A percentile compares a stretch with the other conserved stretches of the same genome.
These are phyloP conservation scores for Molorchus minor DNA, from an alignment of 2,888 invertebrate genomes.

Conservation along the genomic window DNA sequence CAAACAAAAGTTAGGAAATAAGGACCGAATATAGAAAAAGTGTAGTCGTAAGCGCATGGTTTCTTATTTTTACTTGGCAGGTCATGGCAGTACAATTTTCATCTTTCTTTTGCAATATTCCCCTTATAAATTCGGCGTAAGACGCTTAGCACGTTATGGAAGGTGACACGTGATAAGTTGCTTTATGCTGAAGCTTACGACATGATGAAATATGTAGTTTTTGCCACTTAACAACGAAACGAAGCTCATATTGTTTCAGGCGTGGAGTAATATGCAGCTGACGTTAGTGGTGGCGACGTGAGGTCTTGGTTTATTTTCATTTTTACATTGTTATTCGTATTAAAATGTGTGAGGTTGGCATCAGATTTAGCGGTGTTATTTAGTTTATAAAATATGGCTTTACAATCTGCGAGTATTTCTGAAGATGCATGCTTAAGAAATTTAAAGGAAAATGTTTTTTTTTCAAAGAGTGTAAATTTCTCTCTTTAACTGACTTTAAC, in stretches of 20 bases:
- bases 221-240: slow-evolving; percentile 8
- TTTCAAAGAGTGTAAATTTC: too few relatives aligned
- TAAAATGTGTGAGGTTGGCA: not conserved
- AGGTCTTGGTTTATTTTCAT: not conserved
- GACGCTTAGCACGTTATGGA: slow-evolving; percentile 6
- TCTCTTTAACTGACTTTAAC: too few relatives aligned
- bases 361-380: too few relatives aligned
- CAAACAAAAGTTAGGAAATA: too few relatives aligned
- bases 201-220: slow-evolving; percentile 13
- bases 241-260: not conserved
- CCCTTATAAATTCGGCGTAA: not conserved
- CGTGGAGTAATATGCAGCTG: not conserved
- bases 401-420: too few relatives aligned
- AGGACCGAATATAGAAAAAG: too few relatives aligned
- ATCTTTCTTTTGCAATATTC: not conserved
- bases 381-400: too few relatives aligned
- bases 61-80: too few relatives aligned
- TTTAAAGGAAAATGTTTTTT: too few relatives aligned
- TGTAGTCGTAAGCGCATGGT: too few relatives aligned
- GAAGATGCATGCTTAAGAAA: too few relatives aligned
- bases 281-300: not conserved
- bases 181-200: not conserved
- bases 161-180: slow-evolving; percentile 14
- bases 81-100: too few relatives aligned
- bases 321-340: not conserved